phyloP scores from a whole-genome alignment of 2,888 invertebrate genomes.

The Ephialtes manifestator region DNA sequence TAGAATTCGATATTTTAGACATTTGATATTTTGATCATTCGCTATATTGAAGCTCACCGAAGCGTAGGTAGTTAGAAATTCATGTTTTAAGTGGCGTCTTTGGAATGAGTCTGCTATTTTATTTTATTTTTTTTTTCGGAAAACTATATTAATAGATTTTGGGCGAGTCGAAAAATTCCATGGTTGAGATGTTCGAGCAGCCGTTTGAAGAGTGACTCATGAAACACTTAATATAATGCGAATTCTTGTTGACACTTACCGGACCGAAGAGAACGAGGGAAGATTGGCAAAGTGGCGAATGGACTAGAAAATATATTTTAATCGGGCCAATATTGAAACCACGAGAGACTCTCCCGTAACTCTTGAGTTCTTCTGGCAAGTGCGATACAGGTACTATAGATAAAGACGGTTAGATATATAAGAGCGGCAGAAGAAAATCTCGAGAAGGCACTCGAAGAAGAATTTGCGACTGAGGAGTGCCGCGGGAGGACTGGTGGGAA shows the following conservation, averaged over 20 bases:
- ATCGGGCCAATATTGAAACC: conserved; percentile 54
- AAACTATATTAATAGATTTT: conserved; percentile 48
- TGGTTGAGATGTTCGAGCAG: neutral
- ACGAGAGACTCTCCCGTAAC: conserved; percentile 22
- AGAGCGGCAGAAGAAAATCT: conserved; percentile 49
- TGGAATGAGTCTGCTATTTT: too few species aligned
- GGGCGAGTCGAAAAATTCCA: conserved; percentile 32
- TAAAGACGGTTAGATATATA: conserved; percentile 45
- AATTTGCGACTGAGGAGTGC: conserved; percentile 54
- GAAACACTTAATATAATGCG: neutral
- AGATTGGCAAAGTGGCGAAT: conserved; percentile 9
- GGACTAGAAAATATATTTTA: conserved; percentile 55
- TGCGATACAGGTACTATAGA: conserved; percentile 18
- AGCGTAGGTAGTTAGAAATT: neutral
- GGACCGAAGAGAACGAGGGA: neutral
- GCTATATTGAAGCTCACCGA: too few species aligned
- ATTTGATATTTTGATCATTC: too few species aligned
- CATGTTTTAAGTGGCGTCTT: neutral
- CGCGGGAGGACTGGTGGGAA: conserved; percentile 31
- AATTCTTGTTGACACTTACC: conserved; percentile 10
- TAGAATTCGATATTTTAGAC: too few species aligned
- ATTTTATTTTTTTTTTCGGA: too few species aligned
- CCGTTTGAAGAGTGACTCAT: too few species aligned
- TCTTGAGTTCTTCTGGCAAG: conserved; percentile 30
- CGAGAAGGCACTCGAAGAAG: conserved; percentile 56